These are phyloP conservation scores for Aphelenchoides besseyi DNA, from an alignment of 1,140 invertebrate genomes.

Conservation along the genomic window DNA sequence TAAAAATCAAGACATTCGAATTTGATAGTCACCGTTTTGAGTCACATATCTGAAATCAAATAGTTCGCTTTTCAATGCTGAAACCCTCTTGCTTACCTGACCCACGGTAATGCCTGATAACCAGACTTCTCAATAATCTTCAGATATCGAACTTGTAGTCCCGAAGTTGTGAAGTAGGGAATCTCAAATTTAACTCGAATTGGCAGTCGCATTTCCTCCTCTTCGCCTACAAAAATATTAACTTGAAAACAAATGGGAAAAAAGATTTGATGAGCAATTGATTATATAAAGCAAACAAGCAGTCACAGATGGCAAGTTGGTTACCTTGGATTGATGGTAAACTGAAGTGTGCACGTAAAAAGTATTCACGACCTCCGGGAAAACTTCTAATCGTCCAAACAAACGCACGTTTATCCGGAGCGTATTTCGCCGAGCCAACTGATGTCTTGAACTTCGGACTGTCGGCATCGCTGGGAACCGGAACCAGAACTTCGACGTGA, in stretches of 20 bases:
- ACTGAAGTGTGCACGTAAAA: conserved; percentile 98
- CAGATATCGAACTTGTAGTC: conserved; percentile 77
- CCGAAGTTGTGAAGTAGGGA: conserved; percentile 88
- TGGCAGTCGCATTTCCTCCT: conserved; percentile 91
- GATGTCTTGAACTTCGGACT: conserved; percentile 68
- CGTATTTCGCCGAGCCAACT: conserved; percentile 67
- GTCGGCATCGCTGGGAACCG: conserved; percentile 67
- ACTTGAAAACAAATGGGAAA: too few species aligned
- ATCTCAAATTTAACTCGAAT: conserved; percentile 99
- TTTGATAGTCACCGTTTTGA: conserved; percentile 97
- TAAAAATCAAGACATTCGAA: conserved; percentile 69
- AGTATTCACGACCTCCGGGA: conserved; percentile 86
- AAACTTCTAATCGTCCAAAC: conserved; percentile 66
- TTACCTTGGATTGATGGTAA: conserved; percentile 73
- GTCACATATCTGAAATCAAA: conserved; percentile 76
- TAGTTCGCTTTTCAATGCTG: not conserved
- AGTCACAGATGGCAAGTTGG: too few species aligned
- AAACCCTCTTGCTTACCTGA: conserved; percentile 64
- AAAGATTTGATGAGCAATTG: too few species aligned
- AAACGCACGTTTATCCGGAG: conserved; percentile 68
- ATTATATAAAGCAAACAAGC: conserved; percentile 61
- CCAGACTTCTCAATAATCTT: conserved; percentile 99
- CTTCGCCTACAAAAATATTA: conserved; percentile 85
- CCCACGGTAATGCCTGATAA: conserved; percentile 98
- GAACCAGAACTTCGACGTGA: conserved; percentile 68